These are phyloP conservation scores for Lateolabrax maculatus DNA, from an alignment of 2,797 vertebrate species.

Conservation along the genomic window DNA sequence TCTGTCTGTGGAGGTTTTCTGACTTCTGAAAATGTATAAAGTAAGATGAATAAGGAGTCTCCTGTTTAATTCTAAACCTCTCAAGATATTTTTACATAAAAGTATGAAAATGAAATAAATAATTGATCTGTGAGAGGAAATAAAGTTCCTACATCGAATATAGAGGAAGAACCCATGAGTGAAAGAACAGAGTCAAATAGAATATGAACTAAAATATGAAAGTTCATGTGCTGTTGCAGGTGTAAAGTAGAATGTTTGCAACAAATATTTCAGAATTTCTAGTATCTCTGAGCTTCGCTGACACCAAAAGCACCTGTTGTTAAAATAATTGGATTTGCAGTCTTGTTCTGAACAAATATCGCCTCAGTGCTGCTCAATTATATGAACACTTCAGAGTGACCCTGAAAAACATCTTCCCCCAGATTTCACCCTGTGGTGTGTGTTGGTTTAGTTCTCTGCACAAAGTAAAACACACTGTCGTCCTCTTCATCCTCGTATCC, in stretches of 20 bases:
- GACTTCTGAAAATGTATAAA: background rate
- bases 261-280: background rate
- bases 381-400: background rate
- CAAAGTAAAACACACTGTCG: background rate
- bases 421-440: background rate
- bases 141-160: background rate
- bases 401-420: background rate
- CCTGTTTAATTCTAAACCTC: background rate
- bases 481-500: background rate
- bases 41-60: background rate
- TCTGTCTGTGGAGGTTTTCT: conserved; percentile 4
- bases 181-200: background rate
- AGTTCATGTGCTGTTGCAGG: background rate
- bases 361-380: background rate
- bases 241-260: background rate
- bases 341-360: background rate
- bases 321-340: background rate
- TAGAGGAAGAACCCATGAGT: too few relatives aligned
- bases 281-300: background rate
- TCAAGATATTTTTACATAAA: background rate
- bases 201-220: background rate
- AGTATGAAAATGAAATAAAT: background rate
- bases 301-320: background rate
- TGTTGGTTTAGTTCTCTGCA: background rate
- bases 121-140: background rate